Evolutionary conservation across 2,113 vertebrate species (phyloP), one percentile per base, ranked within the genome.

Genomic region (Dissostichus mawsoni): DNA sequence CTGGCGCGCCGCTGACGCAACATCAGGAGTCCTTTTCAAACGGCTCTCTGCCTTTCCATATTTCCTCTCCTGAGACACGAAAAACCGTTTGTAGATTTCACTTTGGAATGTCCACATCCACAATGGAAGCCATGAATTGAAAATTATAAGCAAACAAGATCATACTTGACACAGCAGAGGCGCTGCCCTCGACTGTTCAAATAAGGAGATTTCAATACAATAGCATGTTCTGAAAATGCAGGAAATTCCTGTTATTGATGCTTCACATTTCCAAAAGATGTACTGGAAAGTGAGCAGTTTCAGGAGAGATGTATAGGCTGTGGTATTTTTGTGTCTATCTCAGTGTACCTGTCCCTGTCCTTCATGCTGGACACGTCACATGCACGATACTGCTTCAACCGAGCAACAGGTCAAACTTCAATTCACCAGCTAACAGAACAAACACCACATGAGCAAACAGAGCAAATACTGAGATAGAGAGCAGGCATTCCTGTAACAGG

Each of bases 391-490:
- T 51, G 74, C 82, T 80, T 82, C 82, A 78, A 41, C 90, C n/a
- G 58, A 82, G 90, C 84, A 66, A 63, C 80, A 70, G 93, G 91
- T 92, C 92, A 94, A 94, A 94, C 91, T 94, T 92, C 93, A 92
- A 23, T 74, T 74, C 68, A 51, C 45, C 83, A 61, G 79, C 51
- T 41, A 44, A 8, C 85, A 89, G 85, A 88, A 63, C 89, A 94
- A 93, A 94, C 90, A 94, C 16, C 48, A 64, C 75, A 29, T 41
- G 74, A 75, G 64, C 81, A 88, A 86, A 92, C 70, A 85, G 48
- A 73, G 69, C 75, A 89, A 76, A 81, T 11, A 59, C 36, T 59
- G 57, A 81, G 76, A 84, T 69, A 78, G 33, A 59, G 25, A 62
- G 61, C 68, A 4, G 48, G 45, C 83, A 89, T 93, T 92, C 91